Conservation (phyloP, 2,888 invertebrate genomes). For the Chymomyza amoena region DNA sequence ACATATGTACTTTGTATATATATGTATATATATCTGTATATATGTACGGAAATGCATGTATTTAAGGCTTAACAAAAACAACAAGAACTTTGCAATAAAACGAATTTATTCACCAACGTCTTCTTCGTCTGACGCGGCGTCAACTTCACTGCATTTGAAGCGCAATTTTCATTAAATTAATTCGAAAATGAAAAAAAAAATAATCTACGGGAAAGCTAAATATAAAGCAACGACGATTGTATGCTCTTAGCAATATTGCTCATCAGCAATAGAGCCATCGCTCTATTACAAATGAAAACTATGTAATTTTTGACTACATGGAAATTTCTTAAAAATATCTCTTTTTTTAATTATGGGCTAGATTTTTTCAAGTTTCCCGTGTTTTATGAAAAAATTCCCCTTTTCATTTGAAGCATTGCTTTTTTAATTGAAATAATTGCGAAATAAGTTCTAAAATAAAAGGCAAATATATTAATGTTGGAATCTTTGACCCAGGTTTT, state of each 20-base stretch:
- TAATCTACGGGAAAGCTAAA: not conserved
- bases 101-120: not conserved
- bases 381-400: too few species aligned
- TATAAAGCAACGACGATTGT: not conserved
- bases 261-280: too few species aligned
- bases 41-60: slow-evolving; percentile 45
- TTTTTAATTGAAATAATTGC: too few species aligned
- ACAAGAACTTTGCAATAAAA: slow-evolving; percentile 6
- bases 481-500: too few species aligned
- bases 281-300: too few species aligned
- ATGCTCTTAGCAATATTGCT: not conserved
- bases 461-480: too few species aligned
- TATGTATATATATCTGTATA: not conserved
- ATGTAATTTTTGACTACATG: too few species aligned
- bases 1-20: not conserved
- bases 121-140: not conserved
- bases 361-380: too few species aligned
- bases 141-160: not conserved
- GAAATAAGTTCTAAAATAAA: too few species aligned
- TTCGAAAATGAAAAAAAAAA: slow-evolving; percentile 16
- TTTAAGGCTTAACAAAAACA: slow-evolving; percentile 41
- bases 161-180: slow-evolving; percentile 60
- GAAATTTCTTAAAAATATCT: too few species aligned
- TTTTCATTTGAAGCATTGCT: too few species aligned
- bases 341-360: too few species aligned